Evolutionary conservation across 2,113 vertebrate genomes (phyloP), one percentile per base, ranked within the genome.

Genomic region (Grammomys dolichurus): DNA sequence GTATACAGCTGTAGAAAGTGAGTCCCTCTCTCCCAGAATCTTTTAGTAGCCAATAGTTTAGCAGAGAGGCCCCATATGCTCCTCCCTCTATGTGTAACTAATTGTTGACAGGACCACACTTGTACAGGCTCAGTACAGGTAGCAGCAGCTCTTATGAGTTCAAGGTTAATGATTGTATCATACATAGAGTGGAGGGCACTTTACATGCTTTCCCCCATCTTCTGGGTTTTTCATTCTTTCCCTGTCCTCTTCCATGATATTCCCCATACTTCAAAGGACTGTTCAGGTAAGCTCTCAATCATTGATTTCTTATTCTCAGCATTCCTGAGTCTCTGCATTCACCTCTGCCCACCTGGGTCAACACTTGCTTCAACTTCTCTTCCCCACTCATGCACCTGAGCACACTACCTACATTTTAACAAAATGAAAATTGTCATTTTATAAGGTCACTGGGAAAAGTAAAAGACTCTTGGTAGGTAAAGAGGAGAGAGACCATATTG

Each of bases 381-480:
- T 48, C 9, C 43, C 3, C 3, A 67, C 1, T 48, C 28, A 3
- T 20, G 8, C 1, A 65, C 40, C 16, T 46, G 26, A 40, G 58
- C 14, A 46, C 9, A 43, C 26, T 67, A 33, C 16, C 24, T n/a
- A 20, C 31, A 85, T 85, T 85, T 76, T 80, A 67, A 80, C n/a
- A 65, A 77, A 94, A 91, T 82, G 72, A 89, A 51, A 82, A 43
- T 17, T 46, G 16, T 5, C 43, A 90, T 92, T 63, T 90, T 87
- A 73, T 81, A 85, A 89, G 6, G 2, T 72, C 40, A 87, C 67
- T 80, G 77, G 56, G 87, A 91, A 63, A 92, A 90, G 54, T 7
- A 84, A 84, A 51, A 76, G 8, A 46, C 2, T 73, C 31, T 1
- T 36, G 43, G 28, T 22, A 72, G 31, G 91, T 48, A 94, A 54